Evolutionary conservation across 1,140 invertebrate species (phyloP), one percentile per base, ranked within the genome.

Genomic region (Drosophila jambulina): DNA sequence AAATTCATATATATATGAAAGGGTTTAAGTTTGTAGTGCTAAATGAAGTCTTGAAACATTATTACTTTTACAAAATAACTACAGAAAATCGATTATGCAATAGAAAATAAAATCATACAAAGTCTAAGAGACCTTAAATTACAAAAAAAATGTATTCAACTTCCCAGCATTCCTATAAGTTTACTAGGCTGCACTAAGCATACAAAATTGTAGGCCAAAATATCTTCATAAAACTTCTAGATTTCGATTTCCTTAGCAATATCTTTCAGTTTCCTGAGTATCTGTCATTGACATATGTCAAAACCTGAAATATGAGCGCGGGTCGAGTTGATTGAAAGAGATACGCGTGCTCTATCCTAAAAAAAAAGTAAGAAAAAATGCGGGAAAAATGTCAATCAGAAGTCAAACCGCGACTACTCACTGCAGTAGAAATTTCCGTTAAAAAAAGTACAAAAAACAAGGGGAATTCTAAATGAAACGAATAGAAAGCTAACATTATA

Each of bases 331-430:
- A 83, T 25, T 58, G 67, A 51, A 71, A 71, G 57, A 84, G 57
- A 80, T 80, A 49, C 42, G 46, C 62, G 40, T 40, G 54, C 40
- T 59, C 23, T 53, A 53, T 60, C 56, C 51, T 59, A 54, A 83
- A 57, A 46, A 69, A 67, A 70, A 65, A 6, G 34, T 23, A 3
- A 7, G 23, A 60, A 61, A 65, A 65, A 65, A 34, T n/a, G 17
- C 57, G 68, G 36, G 46, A 54, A 69, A 76, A 90, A 90, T 85
- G 85, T 90, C 85, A 90, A 90, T 90, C 85, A 90, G 56, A 79
- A 85, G 78, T 90, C 81, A 82, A 81, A 90, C 78, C 81, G 71
- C 81, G 78, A 80, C 64, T 79, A 57, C 60, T 79, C 71, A 90
- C 82, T 64, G 75, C 78, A 76, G 59, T 76, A 74, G 75, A 80